phyloP scores from a whole-genome alignment of 2,888 invertebrate genomes.

The Xanthorhoe spadicearia region DNA sequence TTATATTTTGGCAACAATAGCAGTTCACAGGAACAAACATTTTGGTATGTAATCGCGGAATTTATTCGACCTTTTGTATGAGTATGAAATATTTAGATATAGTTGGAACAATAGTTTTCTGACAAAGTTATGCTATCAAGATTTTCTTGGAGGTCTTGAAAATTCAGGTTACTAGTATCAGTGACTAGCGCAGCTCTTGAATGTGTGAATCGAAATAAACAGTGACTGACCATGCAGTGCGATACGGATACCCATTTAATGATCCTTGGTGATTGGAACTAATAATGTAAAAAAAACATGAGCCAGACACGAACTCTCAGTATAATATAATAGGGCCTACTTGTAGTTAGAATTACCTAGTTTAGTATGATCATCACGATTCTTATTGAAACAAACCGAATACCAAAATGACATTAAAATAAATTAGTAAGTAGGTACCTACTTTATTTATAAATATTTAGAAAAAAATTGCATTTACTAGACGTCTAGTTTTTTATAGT shows the following conservation, averaged over 20 bases:
- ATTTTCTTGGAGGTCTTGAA: slow-evolving; percentile 16
- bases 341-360: slow-evolving; percentile 1
- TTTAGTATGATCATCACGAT: slow-evolving; percentile 26
- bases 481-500: too few relatives aligned
- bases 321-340: slow-evolving; percentile 26
- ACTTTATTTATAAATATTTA: too few relatives aligned
- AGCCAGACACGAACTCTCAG: slow-evolving; percentile 32
- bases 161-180: slow-evolving; percentile 14
- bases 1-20: slow-evolving; percentile 19
- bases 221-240: slow-evolving; percentile 48
- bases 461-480: too few relatives aligned
- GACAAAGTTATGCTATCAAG: slow-evolving; percentile 11
- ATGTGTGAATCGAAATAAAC: slow-evolving; percentile 65
- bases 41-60: slow-evolving; percentile 14
- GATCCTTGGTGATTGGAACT: slow-evolving; percentile 50
- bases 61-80: slow-evolving; percentile 17
- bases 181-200: slow-evolving; percentile 53
- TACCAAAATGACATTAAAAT: not conserved
- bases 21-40: slow-evolving; percentile 30
- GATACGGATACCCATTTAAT: slow-evolving; percentile 47
- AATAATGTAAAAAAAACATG: slow-evolving; percentile 42
- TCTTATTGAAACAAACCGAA: slow-evolving; percentile 10
- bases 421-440: not conserved
- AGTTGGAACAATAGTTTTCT: slow-evolving; percentile 25
- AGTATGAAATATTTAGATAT: slow-evolving; percentile 6